These are phyloP conservation scores for Bubalus kerabau DNA, from an alignment of 2,113 vertebrate species.

Conservation along the genomic window DNA sequence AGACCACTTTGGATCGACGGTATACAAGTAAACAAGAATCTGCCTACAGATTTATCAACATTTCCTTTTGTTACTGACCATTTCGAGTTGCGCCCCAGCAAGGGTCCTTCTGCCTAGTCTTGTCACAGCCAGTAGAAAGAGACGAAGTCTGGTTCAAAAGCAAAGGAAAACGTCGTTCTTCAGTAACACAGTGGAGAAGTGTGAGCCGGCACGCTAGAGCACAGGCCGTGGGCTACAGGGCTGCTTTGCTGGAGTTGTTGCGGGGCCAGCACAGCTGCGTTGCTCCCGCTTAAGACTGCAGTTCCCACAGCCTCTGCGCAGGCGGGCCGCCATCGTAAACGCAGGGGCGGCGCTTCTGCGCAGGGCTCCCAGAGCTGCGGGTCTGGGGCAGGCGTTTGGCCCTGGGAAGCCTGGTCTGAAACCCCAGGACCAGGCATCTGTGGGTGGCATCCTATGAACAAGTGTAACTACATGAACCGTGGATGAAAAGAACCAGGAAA, in stretches of 20 bases:
- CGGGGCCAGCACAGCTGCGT: not conserved
- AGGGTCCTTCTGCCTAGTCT: not conserved
- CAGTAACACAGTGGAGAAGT: accelerated
- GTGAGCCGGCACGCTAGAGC: accelerated
- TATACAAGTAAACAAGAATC: not conserved
- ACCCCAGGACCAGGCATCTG: too few relatives aligned
- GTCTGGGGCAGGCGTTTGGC: not conserved
- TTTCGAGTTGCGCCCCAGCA: not conserved
- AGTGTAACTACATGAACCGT: not conserved
- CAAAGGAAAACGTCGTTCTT: not conserved
- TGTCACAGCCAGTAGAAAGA: not conserved
- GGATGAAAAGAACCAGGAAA: not conserved
- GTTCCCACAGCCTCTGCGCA: too few relatives aligned
- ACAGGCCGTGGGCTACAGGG: not conserved
- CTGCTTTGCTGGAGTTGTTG: not conserved
- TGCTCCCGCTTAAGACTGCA: accelerated
- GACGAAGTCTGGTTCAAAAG: not conserved
- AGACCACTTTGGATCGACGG: not conserved
- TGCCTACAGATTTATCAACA: not conserved
- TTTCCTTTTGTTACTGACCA: not conserved
- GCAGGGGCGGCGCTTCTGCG: too few relatives aligned
- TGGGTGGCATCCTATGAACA: not conserved
- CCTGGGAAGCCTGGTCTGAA: not conserved
- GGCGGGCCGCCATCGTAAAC: accelerated
- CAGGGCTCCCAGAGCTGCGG: not conserved